Conservation (phyloP, 2,797 vertebrate species). For the Orestias chungarensis region DNA sequence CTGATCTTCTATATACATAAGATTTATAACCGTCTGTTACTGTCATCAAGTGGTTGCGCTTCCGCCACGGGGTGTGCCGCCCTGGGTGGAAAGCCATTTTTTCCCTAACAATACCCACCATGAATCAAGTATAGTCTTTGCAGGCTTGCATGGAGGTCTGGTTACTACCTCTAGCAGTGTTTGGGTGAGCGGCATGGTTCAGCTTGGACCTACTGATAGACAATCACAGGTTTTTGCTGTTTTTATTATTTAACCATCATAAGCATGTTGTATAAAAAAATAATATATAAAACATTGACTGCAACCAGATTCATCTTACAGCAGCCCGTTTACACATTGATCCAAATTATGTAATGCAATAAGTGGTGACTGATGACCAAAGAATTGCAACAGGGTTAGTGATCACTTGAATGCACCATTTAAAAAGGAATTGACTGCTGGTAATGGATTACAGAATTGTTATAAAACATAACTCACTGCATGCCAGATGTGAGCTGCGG, state of each 20-base stretch:
- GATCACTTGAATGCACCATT: constrained; percentile 19
- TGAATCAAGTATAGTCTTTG: not conserved
- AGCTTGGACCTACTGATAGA: not conserved
- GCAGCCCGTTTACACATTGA: constrained; percentile 2
- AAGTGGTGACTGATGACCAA: constrained; percentile 6
- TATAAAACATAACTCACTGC: not conserved
- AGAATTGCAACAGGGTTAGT: not conserved
- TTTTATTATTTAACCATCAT: not conserved
- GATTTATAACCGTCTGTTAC: not conserved
- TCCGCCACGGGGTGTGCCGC: no score
- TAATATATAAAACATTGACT: not conserved
- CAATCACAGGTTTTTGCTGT: not conserved
- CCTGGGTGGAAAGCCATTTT: not conserved
- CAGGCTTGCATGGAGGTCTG: not conserved
- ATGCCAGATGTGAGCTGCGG: constrained; percentile 17
- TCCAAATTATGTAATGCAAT: constrained; percentile 13
- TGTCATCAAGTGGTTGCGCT: not conserved
- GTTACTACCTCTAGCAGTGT: not conserved
- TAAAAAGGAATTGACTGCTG: constrained; percentile 5
- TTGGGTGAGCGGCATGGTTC: not conserved
- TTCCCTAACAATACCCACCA: not conserved
- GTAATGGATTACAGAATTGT: constrained; percentile 13
- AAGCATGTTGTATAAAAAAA: not conserved
- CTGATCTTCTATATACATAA: not conserved
- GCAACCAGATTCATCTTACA: not conserved